Evolutionary conservation across 2,797 vertebrate species (phyloP), one percentile per base, ranked within the genome.

Genomic region (Sus cebifrons): DNA sequence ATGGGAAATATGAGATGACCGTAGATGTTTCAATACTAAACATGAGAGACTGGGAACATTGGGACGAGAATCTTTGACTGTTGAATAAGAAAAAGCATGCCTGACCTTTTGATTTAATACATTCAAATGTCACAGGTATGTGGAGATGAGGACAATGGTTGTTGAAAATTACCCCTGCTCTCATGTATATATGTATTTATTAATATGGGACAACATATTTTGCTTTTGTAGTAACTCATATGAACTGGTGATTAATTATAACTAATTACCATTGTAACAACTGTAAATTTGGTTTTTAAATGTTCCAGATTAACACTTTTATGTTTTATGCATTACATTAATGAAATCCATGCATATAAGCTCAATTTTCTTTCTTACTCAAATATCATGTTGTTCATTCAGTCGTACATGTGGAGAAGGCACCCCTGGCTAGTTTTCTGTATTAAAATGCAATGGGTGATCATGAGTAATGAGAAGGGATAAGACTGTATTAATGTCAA

Each of bases 231-330:
- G 1, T 65, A 74, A 86, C 21, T 64, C 64, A 68, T 71, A 15
- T 52, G 29, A 60, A 79, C n/a, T 95, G 25, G 40, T 91, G 21
- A 70, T 1, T 92, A 87, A 92, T 92, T 90, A 90, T 65, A 64
- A 3, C 8, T 86, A 64, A 93, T 92, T 81, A 56, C 6, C 16
- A 32, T 36, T 36, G 5, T 5, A 70, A 23, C 27, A 84, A 83
- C 16, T 83, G 4, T 91, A 70, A 71, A 85, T 60, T 90, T 82
- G 54, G 5, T 70, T 94, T 95, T 74, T 23, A 91, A 92, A 36
- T 88, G 13, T 84, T 75, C 12, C 79, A 71, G 20, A 60, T 86
- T 54, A 77, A 67, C 32, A 91, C 6, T 71, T 67, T 79, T 64
- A 36, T 86, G 18, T 89, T 94, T 81, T 86, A 75, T 75, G 54